phyloP scores from a whole-genome alignment of 1,140 invertebrate genomes.

The Wasmannia auropunctata region DNA sequence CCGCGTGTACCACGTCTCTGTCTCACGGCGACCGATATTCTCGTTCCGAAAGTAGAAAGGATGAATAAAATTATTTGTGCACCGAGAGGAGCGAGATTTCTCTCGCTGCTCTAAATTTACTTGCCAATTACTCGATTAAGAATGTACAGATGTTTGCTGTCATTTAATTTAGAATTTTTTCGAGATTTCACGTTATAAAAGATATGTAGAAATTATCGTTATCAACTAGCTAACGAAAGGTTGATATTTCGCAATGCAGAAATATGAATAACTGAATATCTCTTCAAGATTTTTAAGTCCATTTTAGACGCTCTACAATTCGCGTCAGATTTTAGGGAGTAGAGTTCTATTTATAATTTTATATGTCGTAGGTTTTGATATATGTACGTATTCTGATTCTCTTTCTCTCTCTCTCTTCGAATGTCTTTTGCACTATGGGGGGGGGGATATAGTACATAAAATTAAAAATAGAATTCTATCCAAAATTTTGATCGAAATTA shows the following conservation, averaged over 20 bases:
- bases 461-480: neutral
- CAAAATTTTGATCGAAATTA: neutral
- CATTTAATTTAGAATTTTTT: constrained; percentile 6
- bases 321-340: neutral
- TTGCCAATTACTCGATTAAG: neutral
- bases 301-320: neutral
- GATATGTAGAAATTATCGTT: neutral
- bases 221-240: neutral
- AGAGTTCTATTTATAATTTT: neutral
- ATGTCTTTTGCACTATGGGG: neutral
- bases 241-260: neutral
- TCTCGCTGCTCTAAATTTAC: neutral
- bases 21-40: neutral
- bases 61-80: neutral
- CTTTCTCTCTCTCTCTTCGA: too few relatives aligned
- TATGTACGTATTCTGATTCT: neutral
- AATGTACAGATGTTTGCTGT: neutral
- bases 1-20: neutral
- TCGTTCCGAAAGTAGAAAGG: neutral
- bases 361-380: neutral
- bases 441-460: too few relatives aligned
- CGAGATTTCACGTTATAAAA: neutral
- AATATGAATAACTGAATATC: neutral
- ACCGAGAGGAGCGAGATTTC: neutral
- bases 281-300: neutral